These are phyloP conservation scores for Brachyptera putata DNA, from an alignment of 2,888 invertebrate genomes.

Conservation along the genomic window DNA sequence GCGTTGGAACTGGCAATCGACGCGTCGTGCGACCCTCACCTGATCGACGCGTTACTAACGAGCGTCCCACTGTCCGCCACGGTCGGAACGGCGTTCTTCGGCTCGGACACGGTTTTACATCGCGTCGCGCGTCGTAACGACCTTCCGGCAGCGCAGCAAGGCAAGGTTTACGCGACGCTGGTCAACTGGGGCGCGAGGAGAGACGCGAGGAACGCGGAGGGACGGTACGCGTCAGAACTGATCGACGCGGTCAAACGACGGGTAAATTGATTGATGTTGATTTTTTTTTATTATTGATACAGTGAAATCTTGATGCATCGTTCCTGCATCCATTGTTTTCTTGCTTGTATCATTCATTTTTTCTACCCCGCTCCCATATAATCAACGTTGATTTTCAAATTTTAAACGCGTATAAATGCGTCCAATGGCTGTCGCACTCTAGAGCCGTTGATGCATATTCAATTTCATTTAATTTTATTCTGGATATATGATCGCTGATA, in stretches of 20 bases:
- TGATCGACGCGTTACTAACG: neutral
- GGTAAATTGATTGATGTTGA: conserved; percentile 1
- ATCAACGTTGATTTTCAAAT: no score
- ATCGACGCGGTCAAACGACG: neutral
- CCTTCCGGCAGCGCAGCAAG: neutral
- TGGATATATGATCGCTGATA: no score
- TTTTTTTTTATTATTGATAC: no score
- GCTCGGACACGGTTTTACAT: neutral
- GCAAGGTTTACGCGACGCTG: neutral
- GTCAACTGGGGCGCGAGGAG: neutral
- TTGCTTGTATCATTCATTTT: no score
- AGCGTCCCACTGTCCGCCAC: neutral
- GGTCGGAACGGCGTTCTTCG: neutral
- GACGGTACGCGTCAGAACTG: neutral
- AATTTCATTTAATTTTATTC: no score
- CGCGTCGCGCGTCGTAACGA: conserved; percentile 2
- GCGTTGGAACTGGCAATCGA: neutral
- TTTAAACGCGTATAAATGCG: no score
- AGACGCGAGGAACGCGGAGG: neutral
- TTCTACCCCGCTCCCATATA: no score
- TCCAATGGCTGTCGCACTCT: no score
- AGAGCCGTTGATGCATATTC: no score
- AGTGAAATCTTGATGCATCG: no score
- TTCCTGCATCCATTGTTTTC: no score
- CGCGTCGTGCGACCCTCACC: neutral